These are phyloP conservation scores for Acanthopleura granulata DNA, from an alignment of 2,888 invertebrate genomes.

Conservation along the genomic window DNA sequence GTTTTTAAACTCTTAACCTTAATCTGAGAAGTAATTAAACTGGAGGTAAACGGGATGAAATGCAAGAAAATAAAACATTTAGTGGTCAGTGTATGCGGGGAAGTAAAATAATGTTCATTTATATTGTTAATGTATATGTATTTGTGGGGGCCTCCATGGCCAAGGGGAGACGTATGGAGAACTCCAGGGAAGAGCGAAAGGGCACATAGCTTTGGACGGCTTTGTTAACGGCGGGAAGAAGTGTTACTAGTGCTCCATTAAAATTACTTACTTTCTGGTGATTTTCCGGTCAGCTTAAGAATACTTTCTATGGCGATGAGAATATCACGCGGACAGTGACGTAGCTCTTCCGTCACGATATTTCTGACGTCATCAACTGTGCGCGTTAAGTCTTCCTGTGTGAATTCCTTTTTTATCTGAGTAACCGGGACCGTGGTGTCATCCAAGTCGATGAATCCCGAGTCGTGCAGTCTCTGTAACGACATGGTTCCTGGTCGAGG, in stretches of 20 bases:
- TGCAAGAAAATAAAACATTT: no score
- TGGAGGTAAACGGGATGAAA: no score
- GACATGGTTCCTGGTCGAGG: constrained; percentile 1
- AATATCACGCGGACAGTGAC: constrained; percentile 4
- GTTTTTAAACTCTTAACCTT: no score
- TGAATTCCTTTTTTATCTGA: background rate
- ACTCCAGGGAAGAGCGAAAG: no score
- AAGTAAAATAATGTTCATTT: no score
- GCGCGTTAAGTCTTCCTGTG: constrained; percentile 6
- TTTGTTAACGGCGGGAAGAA: no score
- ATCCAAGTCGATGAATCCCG: constrained; percentile 16
- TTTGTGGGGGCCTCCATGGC: no score
- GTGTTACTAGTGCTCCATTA: background rate
- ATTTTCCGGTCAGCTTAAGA: background rate
- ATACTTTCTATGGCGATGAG: constrained; percentile 1
- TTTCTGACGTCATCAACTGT: constrained; percentile 16
- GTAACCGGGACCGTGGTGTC: constrained; percentile 1
- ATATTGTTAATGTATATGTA: no score
- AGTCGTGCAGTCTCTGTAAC: background rate
- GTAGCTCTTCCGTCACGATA: constrained; percentile 14
- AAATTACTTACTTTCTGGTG: background rate
- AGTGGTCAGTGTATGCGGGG: no score
- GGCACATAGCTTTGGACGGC: no score
- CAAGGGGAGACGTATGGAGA: no score
- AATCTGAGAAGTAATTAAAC: no score